phyloP scores from a whole-genome alignment of 2,888 invertebrate species.

The Nymphalis urticae region DNA sequence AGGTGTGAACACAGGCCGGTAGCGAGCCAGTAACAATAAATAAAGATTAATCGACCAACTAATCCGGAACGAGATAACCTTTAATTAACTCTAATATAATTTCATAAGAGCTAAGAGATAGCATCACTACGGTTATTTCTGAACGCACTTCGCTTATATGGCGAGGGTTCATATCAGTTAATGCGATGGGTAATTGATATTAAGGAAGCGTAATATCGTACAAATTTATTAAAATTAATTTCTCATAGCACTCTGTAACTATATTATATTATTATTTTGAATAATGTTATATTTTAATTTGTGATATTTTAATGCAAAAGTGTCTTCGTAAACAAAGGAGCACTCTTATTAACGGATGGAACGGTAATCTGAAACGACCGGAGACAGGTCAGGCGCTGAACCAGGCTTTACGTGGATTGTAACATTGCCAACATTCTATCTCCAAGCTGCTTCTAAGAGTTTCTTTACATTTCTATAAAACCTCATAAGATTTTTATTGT shows the following conservation, averaged over 20 bases:
- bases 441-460: too few relatives aligned
- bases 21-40: conserved; percentile 28
- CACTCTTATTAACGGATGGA: too few relatives aligned
- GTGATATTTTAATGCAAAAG: too few relatives aligned
- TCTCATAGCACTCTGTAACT: not conserved
- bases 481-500: too few relatives aligned
- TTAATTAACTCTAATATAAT: conserved; percentile 15
- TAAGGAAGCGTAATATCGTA: conserved; percentile 2
- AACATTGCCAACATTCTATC: too few relatives aligned
- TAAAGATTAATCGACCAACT: conserved; percentile 38
- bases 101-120: conserved; percentile 14
- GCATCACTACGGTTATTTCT: conserved; percentile 10
- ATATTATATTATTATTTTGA: not conserved
- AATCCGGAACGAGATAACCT: conserved; percentile 26
- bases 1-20: conserved; percentile 5
- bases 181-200: conserved; percentile 18
- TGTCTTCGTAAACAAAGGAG: too few relatives aligned
- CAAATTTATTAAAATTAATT: conserved; percentile 23
- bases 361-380: too few relatives aligned
- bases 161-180: conserved; percentile 11
- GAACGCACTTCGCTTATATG: conserved; percentile 4
- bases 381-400: too few relatives aligned
- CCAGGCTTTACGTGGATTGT: too few relatives aligned
- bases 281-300: not conserved
- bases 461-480: too few relatives aligned